Conservation (phyloP, 2,113 vertebrate species). For the Cichladusa arquata region DNA sequence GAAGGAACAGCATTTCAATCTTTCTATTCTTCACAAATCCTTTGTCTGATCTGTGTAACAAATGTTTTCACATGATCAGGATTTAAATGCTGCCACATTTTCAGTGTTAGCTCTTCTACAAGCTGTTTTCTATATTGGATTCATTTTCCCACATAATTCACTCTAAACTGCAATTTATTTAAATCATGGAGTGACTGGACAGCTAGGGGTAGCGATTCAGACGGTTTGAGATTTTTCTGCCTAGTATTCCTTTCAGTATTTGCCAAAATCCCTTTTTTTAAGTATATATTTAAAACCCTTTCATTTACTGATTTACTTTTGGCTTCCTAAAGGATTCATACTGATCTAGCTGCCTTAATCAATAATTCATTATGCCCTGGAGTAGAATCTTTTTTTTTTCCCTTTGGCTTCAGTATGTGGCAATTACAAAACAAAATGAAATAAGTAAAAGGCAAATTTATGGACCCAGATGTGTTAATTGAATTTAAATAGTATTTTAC, state of each 20-base stretch:
- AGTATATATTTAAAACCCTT: neutral
- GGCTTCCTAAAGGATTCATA: neutral
- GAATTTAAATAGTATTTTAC: constrained; percentile 22
- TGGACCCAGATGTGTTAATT: neutral
- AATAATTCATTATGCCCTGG: constrained; percentile 45
- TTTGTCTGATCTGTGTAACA: neutral
- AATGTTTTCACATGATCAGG: neutral
- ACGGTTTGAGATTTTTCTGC: neutral
- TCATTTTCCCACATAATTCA: neutral
- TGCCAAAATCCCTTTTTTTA: neutral
- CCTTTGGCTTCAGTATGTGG: neutral
- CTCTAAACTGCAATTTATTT: neutral
- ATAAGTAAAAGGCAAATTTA: neutral
- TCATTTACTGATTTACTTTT: constrained; percentile 40
- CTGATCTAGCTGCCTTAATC: neutral
- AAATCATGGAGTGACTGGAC: neutral
- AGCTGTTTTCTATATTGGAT: neutral
- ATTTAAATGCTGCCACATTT: neutral
- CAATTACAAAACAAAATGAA: constrained; percentile 6
- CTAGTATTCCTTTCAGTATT: neutral
- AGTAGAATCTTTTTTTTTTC: neutral
- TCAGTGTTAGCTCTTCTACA: neutral
- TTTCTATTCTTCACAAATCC: neutral
- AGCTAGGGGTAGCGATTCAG: neutral
- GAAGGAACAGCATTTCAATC: neutral